phyloP scores from a whole-genome alignment of 1,140 invertebrate genomes.

The Sitobion miscanthi region DNA sequence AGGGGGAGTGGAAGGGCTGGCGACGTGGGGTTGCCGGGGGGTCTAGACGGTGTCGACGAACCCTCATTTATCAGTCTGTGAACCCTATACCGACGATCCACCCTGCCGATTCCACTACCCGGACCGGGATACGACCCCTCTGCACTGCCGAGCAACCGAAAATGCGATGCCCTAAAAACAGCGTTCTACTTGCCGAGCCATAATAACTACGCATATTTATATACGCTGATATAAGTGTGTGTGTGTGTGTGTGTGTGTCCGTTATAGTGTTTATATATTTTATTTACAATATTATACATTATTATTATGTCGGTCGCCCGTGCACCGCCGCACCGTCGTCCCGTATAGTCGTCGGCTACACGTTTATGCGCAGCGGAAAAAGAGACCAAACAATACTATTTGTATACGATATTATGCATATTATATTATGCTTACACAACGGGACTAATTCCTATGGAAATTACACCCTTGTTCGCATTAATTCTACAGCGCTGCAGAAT shows the following conservation, averaged over 20 bases:
- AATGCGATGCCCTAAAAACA: conserved; percentile 12
- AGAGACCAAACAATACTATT: neutral
- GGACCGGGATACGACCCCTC: neutral
- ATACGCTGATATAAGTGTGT: neutral
- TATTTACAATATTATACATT: neutral
- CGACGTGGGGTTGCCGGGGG: neutral
- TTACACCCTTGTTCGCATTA: neutral
- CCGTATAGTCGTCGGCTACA: neutral
- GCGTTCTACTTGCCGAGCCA: neutral
- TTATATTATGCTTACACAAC: neutral
- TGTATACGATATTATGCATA: neutral
- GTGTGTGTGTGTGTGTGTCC: neutral
- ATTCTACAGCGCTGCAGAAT: neutral
- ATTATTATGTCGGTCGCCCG: neutral
- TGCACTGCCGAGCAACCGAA: neutral
- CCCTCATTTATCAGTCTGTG: conserved; percentile 44
- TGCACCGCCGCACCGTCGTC: too few relatives aligned
- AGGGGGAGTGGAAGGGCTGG: too few relatives aligned
- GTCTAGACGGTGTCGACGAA: conserved; percentile 55
- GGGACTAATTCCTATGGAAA: conserved; percentile 3
- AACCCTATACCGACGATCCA: neutral
- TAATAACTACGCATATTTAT: conserved; percentile 11
- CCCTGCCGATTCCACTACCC: neutral
- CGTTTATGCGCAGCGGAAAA: neutral
- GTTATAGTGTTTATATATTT: neutral